phyloP scores from a whole-genome alignment of 2,888 invertebrate species.

The Ophion ventricosus region DNA sequence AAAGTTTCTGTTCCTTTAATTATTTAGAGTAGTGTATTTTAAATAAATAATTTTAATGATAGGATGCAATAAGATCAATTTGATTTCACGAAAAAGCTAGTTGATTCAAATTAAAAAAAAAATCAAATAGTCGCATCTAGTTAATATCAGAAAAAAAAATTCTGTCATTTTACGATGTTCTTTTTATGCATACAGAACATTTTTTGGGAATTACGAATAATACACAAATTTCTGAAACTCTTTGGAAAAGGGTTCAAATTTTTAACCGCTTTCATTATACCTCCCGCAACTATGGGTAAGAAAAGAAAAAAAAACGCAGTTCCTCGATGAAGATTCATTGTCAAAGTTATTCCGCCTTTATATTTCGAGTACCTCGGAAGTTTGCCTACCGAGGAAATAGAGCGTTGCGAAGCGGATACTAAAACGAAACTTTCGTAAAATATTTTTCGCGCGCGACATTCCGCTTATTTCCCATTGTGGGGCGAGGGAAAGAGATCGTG shows the following conservation, averaged over 20 bases:
- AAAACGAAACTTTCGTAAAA: constrained; percentile 28
- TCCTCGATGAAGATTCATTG: background rate
- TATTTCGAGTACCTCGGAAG: background rate
- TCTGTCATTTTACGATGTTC: constrained; percentile 2
- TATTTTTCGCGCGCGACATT: constrained; percentile 26
- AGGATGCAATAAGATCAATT: no score
- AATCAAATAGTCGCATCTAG: no score
- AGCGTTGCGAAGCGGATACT: background rate
- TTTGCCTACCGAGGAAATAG: background rate
- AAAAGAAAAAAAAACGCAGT: background rate
- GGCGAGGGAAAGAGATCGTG: constrained; percentile 2
- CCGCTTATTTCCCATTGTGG: constrained; percentile 3
- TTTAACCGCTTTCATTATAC: background rate
- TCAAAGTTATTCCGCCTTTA: background rate
- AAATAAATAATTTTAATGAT: no score
- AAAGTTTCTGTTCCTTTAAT: no score
- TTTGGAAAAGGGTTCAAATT: background rate
- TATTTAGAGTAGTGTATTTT: no score
- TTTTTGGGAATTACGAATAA: background rate
- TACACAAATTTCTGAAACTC: background rate
- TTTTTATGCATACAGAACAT: no score
- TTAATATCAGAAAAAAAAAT: no score
- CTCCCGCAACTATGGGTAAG: background rate
- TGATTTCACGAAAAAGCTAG: no score
- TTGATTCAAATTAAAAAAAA: no score